Base-by-base conservation (phyloP, 2,113 vertebrate genomes). In the Psephotus haematonotus region DNA sequence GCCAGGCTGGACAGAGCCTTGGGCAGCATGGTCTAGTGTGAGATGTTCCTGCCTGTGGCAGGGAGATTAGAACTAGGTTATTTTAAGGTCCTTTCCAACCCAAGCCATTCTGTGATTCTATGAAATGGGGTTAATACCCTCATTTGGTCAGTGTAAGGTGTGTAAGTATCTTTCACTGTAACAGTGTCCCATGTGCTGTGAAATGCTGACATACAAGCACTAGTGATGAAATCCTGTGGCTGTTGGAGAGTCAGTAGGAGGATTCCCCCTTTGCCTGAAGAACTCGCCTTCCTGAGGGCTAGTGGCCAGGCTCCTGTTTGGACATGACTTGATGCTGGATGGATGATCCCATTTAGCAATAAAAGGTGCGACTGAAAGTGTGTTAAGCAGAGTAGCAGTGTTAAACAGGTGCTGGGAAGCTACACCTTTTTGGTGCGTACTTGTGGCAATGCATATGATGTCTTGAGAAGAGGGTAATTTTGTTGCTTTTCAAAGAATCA, bases 371-470 rank as follows among this genome's bases (percentile, higher is more conserved):
- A 25, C 67, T n/a, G 60, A 29, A 20, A 37, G 52, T 69, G 43
- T 1, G 2, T 14, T 25, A 44, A 47, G 50, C 0, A 0, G 15
- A 59, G 25, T 1, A 16, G 3, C 46, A 16, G 10, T 1, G 64
- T 59, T 59, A 35, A 59, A 35, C 52, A 62, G 53, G 43, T 59
- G 22, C 3, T 65, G 84, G 37, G 65, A 69, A 59, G 37, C 65
- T 71, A 53, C 31, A 2, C 44, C 31, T 53, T 49, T 10, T 20
- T 37, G n/a, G 35, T 76, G 39, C 18, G 29, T 43, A 6, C 62
- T 35, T 35, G 33, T 35, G 81, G 10, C 55, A 78, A n/a, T 27
- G 20, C 28, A 43, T 53, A 0, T 43, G 35, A 43, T 23, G 4
- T 27, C 33, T 69, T 23, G 18, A 53, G 39, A 81, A 43, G 37